Conservation (phyloP, 2,113 vertebrate species). For the Ammodytes dubius region DNA sequence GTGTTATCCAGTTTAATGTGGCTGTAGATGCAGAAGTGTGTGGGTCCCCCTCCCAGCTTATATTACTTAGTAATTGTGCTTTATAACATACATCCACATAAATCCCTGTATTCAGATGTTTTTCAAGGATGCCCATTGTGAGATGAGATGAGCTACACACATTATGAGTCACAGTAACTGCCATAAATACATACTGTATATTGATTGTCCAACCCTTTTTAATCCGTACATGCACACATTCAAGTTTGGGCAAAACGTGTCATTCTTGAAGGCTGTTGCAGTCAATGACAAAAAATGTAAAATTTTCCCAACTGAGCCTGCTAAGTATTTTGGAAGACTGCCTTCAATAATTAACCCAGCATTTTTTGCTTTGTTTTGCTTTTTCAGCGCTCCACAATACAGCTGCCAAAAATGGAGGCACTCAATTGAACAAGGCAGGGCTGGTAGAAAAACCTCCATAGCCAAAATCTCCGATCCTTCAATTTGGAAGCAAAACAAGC, state of each 20-base stretch:
- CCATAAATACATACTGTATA: not conserved
- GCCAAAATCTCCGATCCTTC: constrained; percentile 26
- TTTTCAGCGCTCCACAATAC: constrained; percentile 13
- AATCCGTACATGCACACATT: not conserved
- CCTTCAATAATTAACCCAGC: not conserved
- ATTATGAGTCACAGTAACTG: not conserved
- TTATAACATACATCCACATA: not conserved
- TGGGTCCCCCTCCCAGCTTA: not conserved
- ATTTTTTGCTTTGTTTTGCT: not conserved
- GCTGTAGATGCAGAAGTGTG: not conserved
- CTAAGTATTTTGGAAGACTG: not conserved
- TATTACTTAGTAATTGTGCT: no score
- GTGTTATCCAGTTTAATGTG: not conserved
- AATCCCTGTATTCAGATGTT: not conserved
- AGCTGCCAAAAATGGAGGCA: constrained; percentile 27
- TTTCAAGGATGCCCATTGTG: not conserved
- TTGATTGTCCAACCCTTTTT: not conserved
- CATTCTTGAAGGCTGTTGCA: not conserved
- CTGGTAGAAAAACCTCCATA: constrained; percentile 15
- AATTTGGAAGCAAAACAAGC: constrained; percentile 55
- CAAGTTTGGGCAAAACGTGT: not conserved
- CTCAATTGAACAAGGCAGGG: not conserved
- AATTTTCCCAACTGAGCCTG: not conserved
- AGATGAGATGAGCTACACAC: not conserved
- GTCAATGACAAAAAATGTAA: not conserved